Percentiles rank a stretch among this genome's conserved stretches.
Conservation (phyloP, 2,797 vertebrate genomes). For the Trichosurus vulpecula region DNA sequence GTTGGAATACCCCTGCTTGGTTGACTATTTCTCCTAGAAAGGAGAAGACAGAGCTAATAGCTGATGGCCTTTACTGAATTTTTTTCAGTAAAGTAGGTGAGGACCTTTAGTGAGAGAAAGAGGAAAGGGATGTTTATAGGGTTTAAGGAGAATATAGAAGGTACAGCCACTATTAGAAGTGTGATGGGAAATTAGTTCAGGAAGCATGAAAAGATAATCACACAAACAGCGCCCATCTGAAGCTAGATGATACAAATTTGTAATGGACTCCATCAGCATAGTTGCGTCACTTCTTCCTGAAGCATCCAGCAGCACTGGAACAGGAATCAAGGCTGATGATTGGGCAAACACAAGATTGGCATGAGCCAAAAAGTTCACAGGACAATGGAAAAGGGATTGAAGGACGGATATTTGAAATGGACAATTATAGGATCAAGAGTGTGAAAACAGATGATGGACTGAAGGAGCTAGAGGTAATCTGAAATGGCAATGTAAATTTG, state of each 20-base stretch:
- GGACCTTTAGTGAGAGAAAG: background rate
- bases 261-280: background rate
- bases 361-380: background rate
- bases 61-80: background rate
- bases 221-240: background rate
- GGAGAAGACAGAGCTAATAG: background rate
- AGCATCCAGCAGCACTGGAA: background rate
- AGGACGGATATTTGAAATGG: background rate
- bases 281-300: too few species aligned
- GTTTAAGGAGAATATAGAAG: too few species aligned
- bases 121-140: background rate
- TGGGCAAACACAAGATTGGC: background rate
- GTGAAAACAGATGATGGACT: background rate
- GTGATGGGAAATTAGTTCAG: background rate
- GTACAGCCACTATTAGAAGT: background rate
- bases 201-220: background rate
- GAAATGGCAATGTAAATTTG: too few species aligned
- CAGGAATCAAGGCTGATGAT: background rate
- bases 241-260: background rate
- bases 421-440: background rate
- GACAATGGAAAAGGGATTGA: background rate
- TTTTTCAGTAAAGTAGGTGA: background rate
- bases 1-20: background rate
- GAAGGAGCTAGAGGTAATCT: too few species aligned
- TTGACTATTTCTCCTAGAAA: background rate